phyloP scores from a whole-genome alignment of 92 coral and sea anemone genomes.

The Paragorgia papillata region DNA sequence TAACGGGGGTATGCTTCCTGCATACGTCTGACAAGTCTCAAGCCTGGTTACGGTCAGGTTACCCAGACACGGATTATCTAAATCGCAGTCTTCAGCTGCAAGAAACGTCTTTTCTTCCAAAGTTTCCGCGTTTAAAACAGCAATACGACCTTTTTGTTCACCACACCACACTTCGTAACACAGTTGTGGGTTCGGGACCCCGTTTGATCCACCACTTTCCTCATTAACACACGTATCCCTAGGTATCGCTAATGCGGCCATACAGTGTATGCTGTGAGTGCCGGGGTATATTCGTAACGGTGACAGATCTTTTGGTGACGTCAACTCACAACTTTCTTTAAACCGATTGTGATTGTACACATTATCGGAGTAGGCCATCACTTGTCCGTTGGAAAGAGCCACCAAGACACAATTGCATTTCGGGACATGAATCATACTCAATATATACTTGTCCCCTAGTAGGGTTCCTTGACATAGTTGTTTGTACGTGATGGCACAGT shows the following conservation, averaged over 20 bases:
- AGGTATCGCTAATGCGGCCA: slow-evolving; percentile 80
- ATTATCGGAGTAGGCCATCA: slow-evolving; percentile 90
- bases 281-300: slow-evolving; percentile 90
- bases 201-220: not conserved
- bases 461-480: slow-evolving; percentile 83
- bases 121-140: slow-evolving; percentile 85
- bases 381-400: slow-evolving; percentile 84
- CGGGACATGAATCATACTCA: slow-evolving; percentile 93
- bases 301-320: slow-evolving; percentile 78
- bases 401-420: slow-evolving; percentile 94
- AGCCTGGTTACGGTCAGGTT: slow-evolving; percentile 92
- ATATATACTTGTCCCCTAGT: slow-evolving; percentile 67
- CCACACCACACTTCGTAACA: slow-evolving; percentile 92
- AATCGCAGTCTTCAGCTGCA: slow-evolving; percentile 85
- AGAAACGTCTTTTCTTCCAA: slow-evolving; percentile 71
- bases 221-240: slow-evolving; percentile 44
- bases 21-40: slow-evolving; percentile 84
- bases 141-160: slow-evolving; percentile 80
- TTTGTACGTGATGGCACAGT: slow-evolving; percentile 89
- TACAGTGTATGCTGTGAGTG: slow-evolving; percentile 78
- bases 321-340: slow-evolving; percentile 54
- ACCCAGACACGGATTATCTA: slow-evolving; percentile 67
- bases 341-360: slow-evolving; percentile 80
- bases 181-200: not conserved
- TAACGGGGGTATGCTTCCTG: slow-evolving; percentile 49